Evolutionary conservation across 1,140 invertebrate species (phyloP), one percentile per base, ranked within the genome.

Genomic region (Sycophaga agraensis): DNA sequence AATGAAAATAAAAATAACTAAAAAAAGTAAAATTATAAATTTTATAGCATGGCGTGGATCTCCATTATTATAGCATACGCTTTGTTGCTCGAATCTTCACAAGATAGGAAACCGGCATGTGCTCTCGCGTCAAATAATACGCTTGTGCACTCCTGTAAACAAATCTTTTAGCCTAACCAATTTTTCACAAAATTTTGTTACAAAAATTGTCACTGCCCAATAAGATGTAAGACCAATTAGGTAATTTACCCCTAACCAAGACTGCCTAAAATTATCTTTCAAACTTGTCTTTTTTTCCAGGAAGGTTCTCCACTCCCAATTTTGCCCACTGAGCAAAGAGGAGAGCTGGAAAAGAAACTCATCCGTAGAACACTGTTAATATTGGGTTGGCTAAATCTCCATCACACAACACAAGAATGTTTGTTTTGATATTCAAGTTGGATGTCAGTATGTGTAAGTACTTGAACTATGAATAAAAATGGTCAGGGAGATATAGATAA

Each of bases 301-400:
- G 72, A 79, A 79, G 74, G 68, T 80, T 81, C 76, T 81, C 79
- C 80, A 82, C 80, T 84, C 83, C 84, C 84, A 85, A 84, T 85
- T 86, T 86, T 85, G 84, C 84, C 84, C 82, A 79, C 84, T 83
- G 85, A 89, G 89, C 89, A 90, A 90, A 90, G 89, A 91, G 89
- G 89, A 90, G 89, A 90, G 87, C 88, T 89, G 88, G 86, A 88
- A 86, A 84, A 83, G 83, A 84, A 81, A 79, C 75, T 78, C 76
- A 80, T 79, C 75, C 78, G 71, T 75, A 76, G 74, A 77, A 79
- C 66, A 69, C 73, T 70, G 40, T 63, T 59, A 63, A 53, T 17
- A 50, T 59, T 62, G 39, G 35, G 43, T 61, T 62, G 56, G 16
- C 40, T 24, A 50, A 16, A 22, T 55, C 60, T 62, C 19, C 51